phyloP scores from a whole-genome alignment of 2,888 invertebrate species.

The Pycnomerus fuliginosus region DNA sequence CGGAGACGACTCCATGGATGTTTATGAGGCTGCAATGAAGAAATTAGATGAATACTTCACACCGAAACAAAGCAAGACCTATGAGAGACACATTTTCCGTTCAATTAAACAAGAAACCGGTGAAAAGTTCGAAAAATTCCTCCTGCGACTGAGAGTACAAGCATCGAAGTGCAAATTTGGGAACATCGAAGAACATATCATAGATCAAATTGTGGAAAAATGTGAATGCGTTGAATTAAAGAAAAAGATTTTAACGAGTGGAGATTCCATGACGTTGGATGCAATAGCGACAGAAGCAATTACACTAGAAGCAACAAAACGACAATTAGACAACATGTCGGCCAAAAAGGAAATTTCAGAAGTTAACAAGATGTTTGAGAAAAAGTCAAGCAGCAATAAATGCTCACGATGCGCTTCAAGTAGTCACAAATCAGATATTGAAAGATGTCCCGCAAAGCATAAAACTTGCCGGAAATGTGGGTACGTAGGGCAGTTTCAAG shows the following conservation, averaged over 20 bases:
- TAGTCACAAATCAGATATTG: background rate
- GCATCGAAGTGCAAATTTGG: background rate
- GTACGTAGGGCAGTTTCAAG: background rate
- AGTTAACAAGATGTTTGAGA: background rate
- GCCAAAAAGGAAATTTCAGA: background rate
- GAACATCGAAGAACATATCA: background rate
- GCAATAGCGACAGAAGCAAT: background rate
- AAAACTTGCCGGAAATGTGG: background rate
- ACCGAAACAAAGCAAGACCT: background rate
- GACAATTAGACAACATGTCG: background rate
- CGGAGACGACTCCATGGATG: too few relatives aligned
- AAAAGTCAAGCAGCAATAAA: background rate
- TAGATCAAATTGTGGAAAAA: background rate
- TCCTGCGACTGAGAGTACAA: background rate
- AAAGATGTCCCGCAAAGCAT: background rate
- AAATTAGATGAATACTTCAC: background rate
- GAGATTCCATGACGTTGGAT: background rate
- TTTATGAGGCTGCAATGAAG: background rate
- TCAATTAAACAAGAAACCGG: background rate
- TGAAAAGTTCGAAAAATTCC: background rate
- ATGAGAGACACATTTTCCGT: background rate
- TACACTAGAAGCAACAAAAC: background rate
- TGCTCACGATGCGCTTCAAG: background rate
- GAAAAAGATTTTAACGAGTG: background rate
- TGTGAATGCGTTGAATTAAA: background rate